Evolutionary conservation across 2,113 vertebrate genomes (phyloP).

Genomic region (Canis aureus): DNA sequence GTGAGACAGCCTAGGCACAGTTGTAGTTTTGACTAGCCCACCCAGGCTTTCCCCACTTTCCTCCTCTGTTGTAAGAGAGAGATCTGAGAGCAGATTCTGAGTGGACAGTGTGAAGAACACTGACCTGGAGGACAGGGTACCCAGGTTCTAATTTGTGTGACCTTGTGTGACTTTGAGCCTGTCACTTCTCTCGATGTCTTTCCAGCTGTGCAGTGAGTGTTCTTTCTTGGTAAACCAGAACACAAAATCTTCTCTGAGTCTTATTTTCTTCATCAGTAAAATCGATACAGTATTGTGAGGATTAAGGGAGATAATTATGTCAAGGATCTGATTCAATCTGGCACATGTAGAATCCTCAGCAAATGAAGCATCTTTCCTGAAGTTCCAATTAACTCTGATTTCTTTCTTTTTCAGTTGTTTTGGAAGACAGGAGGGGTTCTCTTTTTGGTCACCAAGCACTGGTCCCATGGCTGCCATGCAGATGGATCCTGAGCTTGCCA

Average conservation of each 20-base stretch:
- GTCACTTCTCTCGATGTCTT: neutral
- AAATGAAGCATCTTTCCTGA: neutral
- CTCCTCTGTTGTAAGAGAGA: neutral
- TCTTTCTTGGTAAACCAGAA: slow-evolving; percentile 57
- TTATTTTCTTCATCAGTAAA: slow-evolving; percentile 47
- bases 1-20: neutral
- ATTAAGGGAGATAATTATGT: slow-evolving; percentile 42
- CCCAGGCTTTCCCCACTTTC: neutral
- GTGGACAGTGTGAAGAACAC: neutral
- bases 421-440: neutral
- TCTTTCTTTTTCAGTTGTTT: slow-evolving; percentile 55
- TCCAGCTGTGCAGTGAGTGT: slow-evolving; percentile 30
- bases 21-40: neutral
- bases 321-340: neutral
- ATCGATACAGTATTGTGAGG: neutral
- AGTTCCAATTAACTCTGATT: slow-evolving; percentile 21
- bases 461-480: slow-evolving; percentile 74
- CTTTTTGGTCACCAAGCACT: neutral
- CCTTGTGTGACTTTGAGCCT: neutral
- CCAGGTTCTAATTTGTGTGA: neutral
- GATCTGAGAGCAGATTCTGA: neutral
- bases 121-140: neutral
- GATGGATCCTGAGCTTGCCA: slow-evolving; percentile 93
- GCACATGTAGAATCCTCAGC: neutral
- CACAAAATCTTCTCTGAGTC: slow-evolving; percentile 24